A percentile compares a stretch with the other conserved stretches of the same genome.
Conservation (phyloP, 1,140 invertebrate species). For the Drosophila paulistorum region DNA sequence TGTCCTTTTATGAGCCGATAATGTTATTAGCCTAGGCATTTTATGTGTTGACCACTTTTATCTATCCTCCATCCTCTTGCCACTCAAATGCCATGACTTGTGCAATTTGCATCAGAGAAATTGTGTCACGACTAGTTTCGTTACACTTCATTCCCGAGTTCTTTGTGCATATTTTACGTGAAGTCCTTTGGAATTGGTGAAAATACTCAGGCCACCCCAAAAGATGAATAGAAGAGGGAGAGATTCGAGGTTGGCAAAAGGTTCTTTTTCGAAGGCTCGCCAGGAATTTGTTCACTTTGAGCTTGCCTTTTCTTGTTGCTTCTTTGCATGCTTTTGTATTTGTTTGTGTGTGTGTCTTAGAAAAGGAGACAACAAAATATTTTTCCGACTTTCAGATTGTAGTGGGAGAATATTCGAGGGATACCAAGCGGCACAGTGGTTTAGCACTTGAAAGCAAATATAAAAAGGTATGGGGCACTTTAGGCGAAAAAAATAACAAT, state of each 20-base stretch:
- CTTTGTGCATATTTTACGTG: constrained; percentile 50
- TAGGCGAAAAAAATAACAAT: not conserved
- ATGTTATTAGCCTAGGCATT: constrained; percentile 69
- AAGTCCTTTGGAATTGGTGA: constrained; percentile 4
- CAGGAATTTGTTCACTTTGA: constrained; percentile 60
- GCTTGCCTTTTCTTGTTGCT: constrained; percentile 61
- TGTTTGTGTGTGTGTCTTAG: constrained; percentile 30
- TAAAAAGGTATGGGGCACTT: not conserved
- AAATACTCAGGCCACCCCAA: not conserved
- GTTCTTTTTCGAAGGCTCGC: constrained; percentile 35
- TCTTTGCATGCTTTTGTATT: constrained; percentile 47
- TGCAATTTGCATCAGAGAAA: constrained; percentile 70
- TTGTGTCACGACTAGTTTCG: constrained; percentile 78
- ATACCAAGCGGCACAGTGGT: not conserved
- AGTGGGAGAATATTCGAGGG: not conserved
- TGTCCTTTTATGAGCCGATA: constrained; percentile 65
- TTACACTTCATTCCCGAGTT: constrained; percentile 58
- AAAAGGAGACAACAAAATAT: constrained; percentile 59
- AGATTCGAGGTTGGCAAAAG: constrained; percentile 1
- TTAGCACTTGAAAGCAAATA: not conserved
- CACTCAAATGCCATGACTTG: constrained; percentile 69
- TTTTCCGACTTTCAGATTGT: constrained; percentile 44
- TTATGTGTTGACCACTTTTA: constrained; percentile 51
- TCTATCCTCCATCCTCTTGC: constrained; percentile 11
- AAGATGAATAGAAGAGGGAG: not conserved